Percentiles rank a stretch among this genome's conserved stretches.
phyloP scores from a whole-genome alignment of 1,140 invertebrate genomes.

The Hylaeus anthracinus region DNA sequence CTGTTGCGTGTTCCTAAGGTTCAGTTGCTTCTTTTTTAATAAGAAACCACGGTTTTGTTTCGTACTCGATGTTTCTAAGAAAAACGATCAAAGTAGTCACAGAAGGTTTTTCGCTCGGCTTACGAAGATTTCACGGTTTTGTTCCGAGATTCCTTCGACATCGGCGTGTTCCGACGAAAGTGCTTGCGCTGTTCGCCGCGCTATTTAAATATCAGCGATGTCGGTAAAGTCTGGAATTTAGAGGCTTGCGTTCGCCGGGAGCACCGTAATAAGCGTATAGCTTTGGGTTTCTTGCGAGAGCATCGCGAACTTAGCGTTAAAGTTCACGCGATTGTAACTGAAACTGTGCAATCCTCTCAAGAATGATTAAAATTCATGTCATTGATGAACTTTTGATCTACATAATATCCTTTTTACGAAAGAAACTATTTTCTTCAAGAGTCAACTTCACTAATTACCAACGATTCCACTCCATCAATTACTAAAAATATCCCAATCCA shows the following conservation, averaged over 20 bases:
- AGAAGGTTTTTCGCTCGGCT: too few relatives aligned
- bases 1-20: too few relatives aligned
- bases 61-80: not conserved
- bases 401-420: too few relatives aligned
- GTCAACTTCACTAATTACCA: too few relatives aligned
- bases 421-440: too few relatives aligned
- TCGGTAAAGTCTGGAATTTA: constrained; percentile 24
- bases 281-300: constrained; percentile 1
- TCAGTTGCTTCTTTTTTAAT: too few relatives aligned
- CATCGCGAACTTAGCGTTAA: constrained; percentile 4
- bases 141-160: not conserved
- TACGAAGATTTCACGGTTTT: too few relatives aligned
- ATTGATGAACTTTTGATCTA: too few relatives aligned
- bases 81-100: not conserved
- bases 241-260: not conserved
- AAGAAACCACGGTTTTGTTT: not conserved
- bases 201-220: not conserved
- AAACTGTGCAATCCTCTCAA: not conserved
- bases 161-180: not conserved
- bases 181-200: constrained; percentile 1
- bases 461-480: too few relatives aligned
- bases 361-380: too few relatives aligned
- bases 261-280: not conserved
- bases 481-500: too few relatives aligned
- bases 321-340: constrained; percentile 1